Evolutionary conservation across 2,888 invertebrate genomes (phyloP).

Genomic region (Parnassius mnemosyne): DNA sequence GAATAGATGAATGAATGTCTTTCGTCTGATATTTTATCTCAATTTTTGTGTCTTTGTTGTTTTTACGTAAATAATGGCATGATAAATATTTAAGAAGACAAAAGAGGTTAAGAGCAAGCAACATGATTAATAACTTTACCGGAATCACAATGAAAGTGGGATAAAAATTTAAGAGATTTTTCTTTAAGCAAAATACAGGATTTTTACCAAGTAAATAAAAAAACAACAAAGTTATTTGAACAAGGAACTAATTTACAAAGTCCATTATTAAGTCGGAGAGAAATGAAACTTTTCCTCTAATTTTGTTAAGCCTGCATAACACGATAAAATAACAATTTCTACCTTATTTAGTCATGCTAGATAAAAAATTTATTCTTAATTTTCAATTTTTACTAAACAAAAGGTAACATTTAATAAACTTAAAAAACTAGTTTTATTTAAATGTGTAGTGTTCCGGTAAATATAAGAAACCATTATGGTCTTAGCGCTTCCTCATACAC

Average conservation of each 20-base stretch:
- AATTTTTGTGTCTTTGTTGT: constrained; percentile 13
- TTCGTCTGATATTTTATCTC: constrained; percentile 13
- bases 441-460: too few species aligned
- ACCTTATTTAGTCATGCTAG: constrained; percentile 16
- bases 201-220: constrained; percentile 31
- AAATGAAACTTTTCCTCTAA: constrained; percentile 27
- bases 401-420: too few species aligned
- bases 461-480: too few species aligned
- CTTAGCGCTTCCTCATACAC: too few species aligned
- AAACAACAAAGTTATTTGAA: constrained; percentile 32
- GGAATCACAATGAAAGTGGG: constrained; percentile 21
- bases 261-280: constrained; percentile 31
- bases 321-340: constrained; percentile 26
- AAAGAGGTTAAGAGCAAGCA: constrained; percentile 16
- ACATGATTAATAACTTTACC: constrained; percentile 25
- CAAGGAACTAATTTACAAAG: constrained; percentile 35
- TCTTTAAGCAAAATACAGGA: constrained; percentile 17
- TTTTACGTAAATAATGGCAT: constrained; percentile 13
- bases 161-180: constrained; percentile 23
- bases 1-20: constrained; percentile 11
- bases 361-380: not conserved
- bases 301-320: constrained; percentile 24
- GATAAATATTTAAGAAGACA: constrained; percentile 19
- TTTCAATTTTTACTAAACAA: not conserved
- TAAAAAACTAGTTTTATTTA: too few species aligned